Evolutionary conservation across 2,888 invertebrate species (phyloP), one percentile per base, ranked within the genome.

Genomic region (Dione juno): DNA sequence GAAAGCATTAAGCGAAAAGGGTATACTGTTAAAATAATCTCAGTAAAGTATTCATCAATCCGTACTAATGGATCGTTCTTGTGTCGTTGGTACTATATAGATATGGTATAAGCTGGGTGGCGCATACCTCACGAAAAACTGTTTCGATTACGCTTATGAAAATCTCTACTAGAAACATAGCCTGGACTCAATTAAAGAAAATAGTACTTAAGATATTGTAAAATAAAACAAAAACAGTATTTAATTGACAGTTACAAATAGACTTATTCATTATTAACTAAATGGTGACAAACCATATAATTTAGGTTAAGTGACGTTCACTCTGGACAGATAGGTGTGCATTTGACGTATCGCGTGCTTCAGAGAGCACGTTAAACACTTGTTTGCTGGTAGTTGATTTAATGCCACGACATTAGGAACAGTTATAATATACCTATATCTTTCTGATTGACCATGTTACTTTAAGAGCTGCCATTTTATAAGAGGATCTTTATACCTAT

Each of bases 1-100:
- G 81, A 85, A 75, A 68, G 70, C 69, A 75, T 75, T 72, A 75
- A 68, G 72, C 74, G 72, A 67, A 72, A 71, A 72, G 73, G 72
- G 66, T 69, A 67, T 57, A 70, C 69, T 69, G 74, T 74, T 65
- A 70, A 74, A 74, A 74, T 75, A 76, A 76, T 76, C 74, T 70
- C 71, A 66, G 72, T 70, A 72, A 74, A 74, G 74, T 74, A 74
- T 74, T 74, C 74, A 70, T 64, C 74, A 66, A 72, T 74, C 72
- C 72, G 66, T 70, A 63, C 72, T 74, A 74, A 74, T 74, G 74
- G 72, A 54, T 68, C 68, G 70, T 70, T 65, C 69, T 74, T 74
- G 72, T 72, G 69, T 71, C 58, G 74, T 71, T 67, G 70, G 69
- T 72, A 45, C 53, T 41, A 66, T 57, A 45, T 53, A 14, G 13